Evolutionary conservation across 2,888 invertebrate genomes (phyloP).

Genomic region (Cephonodes hylas): DNA sequence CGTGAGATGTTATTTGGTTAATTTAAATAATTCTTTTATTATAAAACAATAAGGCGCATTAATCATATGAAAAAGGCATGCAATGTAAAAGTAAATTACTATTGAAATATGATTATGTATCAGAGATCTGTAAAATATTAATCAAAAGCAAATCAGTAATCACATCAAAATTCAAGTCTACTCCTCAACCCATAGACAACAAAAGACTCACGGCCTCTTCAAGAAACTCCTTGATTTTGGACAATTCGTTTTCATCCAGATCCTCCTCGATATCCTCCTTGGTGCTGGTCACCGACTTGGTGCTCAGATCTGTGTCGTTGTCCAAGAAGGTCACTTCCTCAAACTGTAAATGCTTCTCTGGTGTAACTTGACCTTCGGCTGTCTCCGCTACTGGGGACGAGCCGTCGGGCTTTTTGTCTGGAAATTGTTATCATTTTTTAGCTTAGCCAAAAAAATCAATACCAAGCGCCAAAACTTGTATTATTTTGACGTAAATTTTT

Average conservation of each 20-base stretch:
- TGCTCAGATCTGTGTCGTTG: slow-evolving; percentile 47
- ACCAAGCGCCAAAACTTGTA: too few relatives aligned
- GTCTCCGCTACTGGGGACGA: slow-evolving; percentile 54
- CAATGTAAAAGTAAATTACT: too few relatives aligned
- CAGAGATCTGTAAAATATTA: too few relatives aligned
- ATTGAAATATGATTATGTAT: too few relatives aligned
- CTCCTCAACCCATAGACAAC: neutral
- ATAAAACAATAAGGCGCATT: too few relatives aligned
- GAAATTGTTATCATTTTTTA: too few relatives aligned
- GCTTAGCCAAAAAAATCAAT: too few relatives aligned
- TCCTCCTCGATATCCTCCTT: slow-evolving; percentile 67
- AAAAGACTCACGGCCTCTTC: slow-evolving; percentile 64
- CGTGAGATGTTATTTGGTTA: too few relatives aligned
- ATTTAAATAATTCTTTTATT: too few relatives aligned
- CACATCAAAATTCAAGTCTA: neutral
- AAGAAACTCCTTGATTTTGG: slow-evolving; percentile 65
- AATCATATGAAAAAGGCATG: too few relatives aligned
- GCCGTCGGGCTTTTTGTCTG: slow-evolving; percentile 65
- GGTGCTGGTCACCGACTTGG: slow-evolving; percentile 47
- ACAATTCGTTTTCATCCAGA: slow-evolving; percentile 62
- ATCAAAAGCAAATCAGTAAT: too few relatives aligned
- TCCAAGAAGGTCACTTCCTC: slow-evolving; percentile 45
- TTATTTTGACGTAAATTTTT: too few relatives aligned
- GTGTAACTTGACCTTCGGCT: slow-evolving; percentile 28
- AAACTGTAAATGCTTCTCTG: slow-evolving; percentile 21